Evolutionary conservation across 1,140 invertebrate species (phyloP).

Genomic region (Rhagoletis pomonella): DNA sequence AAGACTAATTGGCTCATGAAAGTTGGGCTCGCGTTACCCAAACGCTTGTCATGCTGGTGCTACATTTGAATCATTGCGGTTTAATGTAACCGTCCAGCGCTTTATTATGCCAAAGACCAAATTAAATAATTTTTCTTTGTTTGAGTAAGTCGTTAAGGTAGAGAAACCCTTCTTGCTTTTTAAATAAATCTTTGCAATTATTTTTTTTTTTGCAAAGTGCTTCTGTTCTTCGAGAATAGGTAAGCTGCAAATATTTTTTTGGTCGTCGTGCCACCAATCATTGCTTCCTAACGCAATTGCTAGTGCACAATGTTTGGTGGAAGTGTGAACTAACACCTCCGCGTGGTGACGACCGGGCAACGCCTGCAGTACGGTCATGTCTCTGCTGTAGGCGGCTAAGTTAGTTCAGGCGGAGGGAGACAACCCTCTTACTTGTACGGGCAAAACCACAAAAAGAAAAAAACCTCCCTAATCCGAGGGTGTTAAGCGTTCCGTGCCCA

Average conservation of each 20-base stretch:
- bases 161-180: too few species aligned
- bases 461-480: slow-evolving; percentile 6
- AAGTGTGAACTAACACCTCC: slow-evolving; percentile 12
- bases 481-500: slow-evolving; percentile 18
- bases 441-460: not conserved
- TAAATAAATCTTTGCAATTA: too few species aligned
- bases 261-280: slow-evolving; percentile 10
- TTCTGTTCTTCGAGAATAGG: too few species aligned
- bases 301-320: not conserved
- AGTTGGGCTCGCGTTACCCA: too few species aligned
- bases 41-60: too few species aligned
- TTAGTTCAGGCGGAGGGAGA: slow-evolving; percentile 5
- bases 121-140: too few species aligned
- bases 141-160: too few species aligned
- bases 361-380: not conserved
- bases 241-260: not conserved
- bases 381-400: slow-evolving; percentile 17
- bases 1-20: too few species aligned
- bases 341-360: slow-evolving; percentile 8
- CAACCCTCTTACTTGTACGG: not conserved
- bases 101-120: too few species aligned
- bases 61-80: too few species aligned
- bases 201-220: too few species aligned
- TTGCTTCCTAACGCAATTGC: not conserved
- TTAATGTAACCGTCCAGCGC: too few species aligned